phyloP scores from a whole-genome alignment of 2,797 vertebrate genomes.

The Pangasius krempfi region DNA sequence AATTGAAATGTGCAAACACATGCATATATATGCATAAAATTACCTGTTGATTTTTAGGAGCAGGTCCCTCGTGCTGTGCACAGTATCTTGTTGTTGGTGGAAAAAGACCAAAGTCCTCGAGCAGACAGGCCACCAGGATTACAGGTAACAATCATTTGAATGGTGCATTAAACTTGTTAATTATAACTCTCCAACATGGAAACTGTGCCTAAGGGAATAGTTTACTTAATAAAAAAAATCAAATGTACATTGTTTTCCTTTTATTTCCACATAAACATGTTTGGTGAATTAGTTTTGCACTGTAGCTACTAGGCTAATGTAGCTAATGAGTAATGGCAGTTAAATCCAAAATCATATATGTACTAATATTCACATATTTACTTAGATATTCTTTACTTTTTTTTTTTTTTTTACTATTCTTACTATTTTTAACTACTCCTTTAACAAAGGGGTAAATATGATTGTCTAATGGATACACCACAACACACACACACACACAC shows the following conservation, averaged over 20 bases:
- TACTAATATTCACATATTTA: not conserved
- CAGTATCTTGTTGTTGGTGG: constrained; percentile 80
- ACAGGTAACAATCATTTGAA: constrained; percentile 75
- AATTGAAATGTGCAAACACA: not conserved
- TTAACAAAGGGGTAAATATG: not conserved
- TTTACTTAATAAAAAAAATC: not conserved
- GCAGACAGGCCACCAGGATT: constrained; percentile 80
- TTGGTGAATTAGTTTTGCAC: not conserved
- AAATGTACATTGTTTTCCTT: not conserved
- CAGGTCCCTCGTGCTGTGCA: constrained; percentile 79
- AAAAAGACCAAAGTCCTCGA: constrained; percentile 80
- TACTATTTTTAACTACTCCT: not conserved
- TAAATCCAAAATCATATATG: not conserved
- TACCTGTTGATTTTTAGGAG: constrained; percentile 63
- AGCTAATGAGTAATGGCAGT: not conserved
- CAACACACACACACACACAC: not conserved
- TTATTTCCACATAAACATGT: not conserved
- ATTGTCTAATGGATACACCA: not conserved
- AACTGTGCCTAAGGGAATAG: not conserved
- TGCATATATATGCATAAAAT: not conserved
- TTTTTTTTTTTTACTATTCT: not conserved
- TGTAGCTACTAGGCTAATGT: not conserved
- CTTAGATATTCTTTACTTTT: not conserved
- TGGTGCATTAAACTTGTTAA: constrained; percentile 9
- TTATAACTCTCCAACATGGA: not conserved